Base-by-base conservation (phyloP, 2,797 vertebrate genomes). In the Cichlasoma orientale region DNA sequence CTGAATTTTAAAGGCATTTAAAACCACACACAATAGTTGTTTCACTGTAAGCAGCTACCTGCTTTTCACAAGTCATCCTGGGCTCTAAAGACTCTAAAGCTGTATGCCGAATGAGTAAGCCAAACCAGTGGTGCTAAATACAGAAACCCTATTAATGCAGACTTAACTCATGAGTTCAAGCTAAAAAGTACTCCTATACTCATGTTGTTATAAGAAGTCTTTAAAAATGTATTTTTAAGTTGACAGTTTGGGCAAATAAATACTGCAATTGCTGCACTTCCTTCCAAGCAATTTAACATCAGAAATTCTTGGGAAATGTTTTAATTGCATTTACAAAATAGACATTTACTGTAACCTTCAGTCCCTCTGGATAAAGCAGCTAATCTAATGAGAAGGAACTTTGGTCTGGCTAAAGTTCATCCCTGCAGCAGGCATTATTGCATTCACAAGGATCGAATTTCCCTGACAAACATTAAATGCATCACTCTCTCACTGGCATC, bases 401-500 rank as follows among this genome's bases (percentile, higher is more conserved):
- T 47, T 54, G 27, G 41, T 78, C 70, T 56, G 66, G 82, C 69
- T 36, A 59, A 47, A 77, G 66, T 58, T 31, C 41, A 77, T 50
- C 58, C 82, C 47, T 58, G 55, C 8, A 2, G n/a, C 53, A 74
- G 36, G 25, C 61, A 29, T 23, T 73, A 44, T 76, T 63, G 21
- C n/a, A 68, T 50, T 75, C 69, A 29, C 52, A 69, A 70, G 74
- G 13, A 56, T 54, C 7, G 7, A 36, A 55, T 13, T 71, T 77
- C n/a, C 44, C 41, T 55, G 29, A 44, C 72, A 54, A 59, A 23
- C 56, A 66, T 41, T 44, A 55, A 33, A 82, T 76, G 71, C 57
- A 82, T 89, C 80, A 78, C 56, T 89, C 80, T 75, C 56, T 79
- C 61, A 75, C 47, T 4, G n/a, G 68, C 73, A 56, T 66, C 77